Evolutionary conservation across 2,888 invertebrate genomes (phyloP).

Genomic region (Antheraea yamamai): DNA sequence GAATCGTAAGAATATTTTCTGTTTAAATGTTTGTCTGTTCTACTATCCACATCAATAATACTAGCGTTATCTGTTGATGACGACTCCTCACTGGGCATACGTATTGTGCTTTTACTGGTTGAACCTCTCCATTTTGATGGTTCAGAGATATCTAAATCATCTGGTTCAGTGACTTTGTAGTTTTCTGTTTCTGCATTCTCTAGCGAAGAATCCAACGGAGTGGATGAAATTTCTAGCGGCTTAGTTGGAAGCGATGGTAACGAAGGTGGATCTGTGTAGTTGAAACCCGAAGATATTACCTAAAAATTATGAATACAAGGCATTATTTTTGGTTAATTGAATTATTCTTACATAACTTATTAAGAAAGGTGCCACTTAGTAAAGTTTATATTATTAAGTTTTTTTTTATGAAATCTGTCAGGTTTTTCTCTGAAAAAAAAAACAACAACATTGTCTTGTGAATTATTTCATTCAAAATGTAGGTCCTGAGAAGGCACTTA

Average conservation of each 20-base stretch:
- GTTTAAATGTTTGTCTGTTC: conserved; percentile 48
- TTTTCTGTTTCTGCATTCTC: conserved; percentile 62
- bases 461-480: neutral
- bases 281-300: conserved; percentile 75
- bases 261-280: conserved; percentile 61
- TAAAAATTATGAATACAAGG: conserved; percentile 39
- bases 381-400: neutral
- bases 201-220: conserved; percentile 61
- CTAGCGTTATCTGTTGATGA: conserved; percentile 75
- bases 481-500: too few relatives aligned
- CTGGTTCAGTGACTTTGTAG: conserved; percentile 79
- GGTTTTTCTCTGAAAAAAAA: neutral
- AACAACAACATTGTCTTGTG: neutral
- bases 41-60: conserved; percentile 69
- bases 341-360: neutral
- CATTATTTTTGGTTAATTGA: conserved; percentile 15
- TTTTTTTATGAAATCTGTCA: neutral
- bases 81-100: conserved; percentile 84
- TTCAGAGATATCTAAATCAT: conserved; percentile 80
- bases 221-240: conserved; percentile 74
- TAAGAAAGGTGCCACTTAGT: neutral
- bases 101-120: conserved; percentile 84
- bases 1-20: conserved; percentile 68
- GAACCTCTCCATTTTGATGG: conserved; percentile 86
- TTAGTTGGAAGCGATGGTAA: conserved; percentile 51